These are phyloP conservation scores for Psittacula cyanocephala DNA, from an alignment of 2,113 vertebrate species.

Conservation along the genomic window DNA sequence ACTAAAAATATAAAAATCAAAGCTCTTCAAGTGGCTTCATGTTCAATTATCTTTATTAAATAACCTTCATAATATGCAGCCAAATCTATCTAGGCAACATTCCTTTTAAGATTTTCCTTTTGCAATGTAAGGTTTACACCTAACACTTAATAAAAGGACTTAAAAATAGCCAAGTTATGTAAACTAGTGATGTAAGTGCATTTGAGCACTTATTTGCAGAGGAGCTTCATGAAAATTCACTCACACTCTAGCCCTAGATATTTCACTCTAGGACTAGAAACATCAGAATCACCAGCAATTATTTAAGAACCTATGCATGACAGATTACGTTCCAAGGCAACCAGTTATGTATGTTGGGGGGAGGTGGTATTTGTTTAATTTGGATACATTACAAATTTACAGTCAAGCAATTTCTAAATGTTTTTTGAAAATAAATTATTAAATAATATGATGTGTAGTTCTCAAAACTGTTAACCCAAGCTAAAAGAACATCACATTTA, in stretches of 20 bases:
- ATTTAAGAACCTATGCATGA: background rate
- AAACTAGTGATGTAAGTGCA: background rate
- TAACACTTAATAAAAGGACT: background rate
- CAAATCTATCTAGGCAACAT: background rate
- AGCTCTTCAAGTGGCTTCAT: background rate
- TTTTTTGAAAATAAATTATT: background rate
- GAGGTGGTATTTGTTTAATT: background rate
- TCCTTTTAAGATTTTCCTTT: background rate
- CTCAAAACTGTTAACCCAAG: background rate
- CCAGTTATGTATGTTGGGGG: rapidly evolving
- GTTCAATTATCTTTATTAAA: background rate
- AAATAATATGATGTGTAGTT: background rate
- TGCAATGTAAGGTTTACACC: background rate
- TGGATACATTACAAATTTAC: background rate
- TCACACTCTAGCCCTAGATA: background rate
- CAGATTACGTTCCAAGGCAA: background rate
- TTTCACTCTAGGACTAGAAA: background rate
- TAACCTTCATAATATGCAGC: background rate
- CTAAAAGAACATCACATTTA: background rate
- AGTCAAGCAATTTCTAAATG: background rate
- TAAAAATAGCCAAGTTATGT: background rate
- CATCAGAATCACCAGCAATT: background rate
- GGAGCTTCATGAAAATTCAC: background rate
- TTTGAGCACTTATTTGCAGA: background rate
- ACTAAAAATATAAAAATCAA: background rate